Percentiles rank a stretch among this genome's conserved stretches.
Evolutionary conservation across 2,113 vertebrate genomes (phyloP).

Genomic region (Clupea harengus): DNA sequence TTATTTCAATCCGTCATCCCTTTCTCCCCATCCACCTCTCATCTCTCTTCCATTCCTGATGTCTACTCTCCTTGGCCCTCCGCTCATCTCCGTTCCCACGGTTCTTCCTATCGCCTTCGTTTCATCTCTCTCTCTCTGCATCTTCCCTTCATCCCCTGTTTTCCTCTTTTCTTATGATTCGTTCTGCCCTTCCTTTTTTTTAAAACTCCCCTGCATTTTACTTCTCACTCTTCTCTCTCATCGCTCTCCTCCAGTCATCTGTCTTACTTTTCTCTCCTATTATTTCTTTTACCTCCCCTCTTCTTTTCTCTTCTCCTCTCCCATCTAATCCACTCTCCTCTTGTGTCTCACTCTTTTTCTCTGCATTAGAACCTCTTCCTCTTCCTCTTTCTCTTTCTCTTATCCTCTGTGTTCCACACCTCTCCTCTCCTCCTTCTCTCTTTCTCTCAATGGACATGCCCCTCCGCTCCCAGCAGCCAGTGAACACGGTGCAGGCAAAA

Average conservation of each 20-base stretch:
- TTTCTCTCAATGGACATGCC: neutral
- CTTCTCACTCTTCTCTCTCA: neutral
- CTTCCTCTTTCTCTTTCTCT: neutral
- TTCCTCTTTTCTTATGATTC: neutral
- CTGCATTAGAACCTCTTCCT: too few relatives aligned
- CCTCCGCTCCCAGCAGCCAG: slow-evolving; percentile 1
- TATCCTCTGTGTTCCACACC: too few relatives aligned
- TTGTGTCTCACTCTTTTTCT: neutral
- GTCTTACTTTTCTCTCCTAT: neutral
- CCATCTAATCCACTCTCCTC: neutral
- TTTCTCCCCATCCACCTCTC: neutral
- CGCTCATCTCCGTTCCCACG: neutral
- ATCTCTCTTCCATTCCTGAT: neutral
- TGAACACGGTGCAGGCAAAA: slow-evolving; percentile 6
- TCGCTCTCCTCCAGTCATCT: neutral
- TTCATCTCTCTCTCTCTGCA: neutral
- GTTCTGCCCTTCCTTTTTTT: neutral
- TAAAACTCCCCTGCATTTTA: neutral
- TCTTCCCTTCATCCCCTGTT: neutral
- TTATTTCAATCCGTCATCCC: neutral
- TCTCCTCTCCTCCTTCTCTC: neutral
- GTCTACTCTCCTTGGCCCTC: neutral
- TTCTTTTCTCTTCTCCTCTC: neutral
- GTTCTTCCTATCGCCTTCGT: neutral
- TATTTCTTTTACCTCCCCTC: neutral